Evolutionary conservation across 1,140 invertebrate species (phyloP).

Genomic region (Scylla paramamosain): DNA sequence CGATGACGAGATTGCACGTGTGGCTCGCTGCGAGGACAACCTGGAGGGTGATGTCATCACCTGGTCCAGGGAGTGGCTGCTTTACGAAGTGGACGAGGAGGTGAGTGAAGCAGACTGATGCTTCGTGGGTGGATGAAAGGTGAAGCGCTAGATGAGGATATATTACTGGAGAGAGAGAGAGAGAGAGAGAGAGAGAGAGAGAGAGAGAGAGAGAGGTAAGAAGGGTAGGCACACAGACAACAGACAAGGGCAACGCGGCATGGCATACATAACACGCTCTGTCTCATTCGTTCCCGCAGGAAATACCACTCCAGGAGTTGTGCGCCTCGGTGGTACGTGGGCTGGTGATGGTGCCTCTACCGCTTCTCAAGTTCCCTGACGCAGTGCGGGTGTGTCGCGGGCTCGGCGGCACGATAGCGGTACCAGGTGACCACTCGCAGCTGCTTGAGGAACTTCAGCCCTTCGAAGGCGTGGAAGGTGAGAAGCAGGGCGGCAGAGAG

Average conservation of each 20-base stretch:
- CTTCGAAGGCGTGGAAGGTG: slow-evolving; percentile 51
- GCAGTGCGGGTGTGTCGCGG: slow-evolving; percentile 57
- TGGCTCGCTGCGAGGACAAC: slow-evolving; percentile 57
- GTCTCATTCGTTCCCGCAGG: slow-evolving; percentile 66
- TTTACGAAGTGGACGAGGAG: slow-evolving; percentile 55
- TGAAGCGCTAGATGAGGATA: neutral
- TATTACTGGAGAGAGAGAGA: neutral
- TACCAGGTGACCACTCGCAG: neutral
- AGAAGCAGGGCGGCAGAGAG: slow-evolving; percentile 24
- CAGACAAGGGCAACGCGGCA: neutral
- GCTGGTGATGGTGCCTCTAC: slow-evolving; percentile 39
- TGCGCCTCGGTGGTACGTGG: slow-evolving; percentile 45
- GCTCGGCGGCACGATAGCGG: slow-evolving; percentile 42
- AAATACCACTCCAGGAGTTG: slow-evolving; percentile 28
- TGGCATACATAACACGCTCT: neutral
- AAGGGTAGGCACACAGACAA: neutral
- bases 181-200: slow-evolving; percentile 20
- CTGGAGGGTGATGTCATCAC: slow-evolving; percentile 57
- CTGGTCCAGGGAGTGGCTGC: slow-evolving; percentile 57
- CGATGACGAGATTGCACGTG: slow-evolving; percentile 4
- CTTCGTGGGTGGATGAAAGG: neutral
- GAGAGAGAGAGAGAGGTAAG: neutral
- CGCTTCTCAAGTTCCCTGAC: slow-evolving; percentile 51
- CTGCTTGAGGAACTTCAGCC: slow-evolving; percentile 5
- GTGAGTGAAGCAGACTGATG: slow-evolving; percentile 39